Base-by-base conservation (phyloP, 2,113 vertebrate species). In the Thunnus thynnus region DNA sequence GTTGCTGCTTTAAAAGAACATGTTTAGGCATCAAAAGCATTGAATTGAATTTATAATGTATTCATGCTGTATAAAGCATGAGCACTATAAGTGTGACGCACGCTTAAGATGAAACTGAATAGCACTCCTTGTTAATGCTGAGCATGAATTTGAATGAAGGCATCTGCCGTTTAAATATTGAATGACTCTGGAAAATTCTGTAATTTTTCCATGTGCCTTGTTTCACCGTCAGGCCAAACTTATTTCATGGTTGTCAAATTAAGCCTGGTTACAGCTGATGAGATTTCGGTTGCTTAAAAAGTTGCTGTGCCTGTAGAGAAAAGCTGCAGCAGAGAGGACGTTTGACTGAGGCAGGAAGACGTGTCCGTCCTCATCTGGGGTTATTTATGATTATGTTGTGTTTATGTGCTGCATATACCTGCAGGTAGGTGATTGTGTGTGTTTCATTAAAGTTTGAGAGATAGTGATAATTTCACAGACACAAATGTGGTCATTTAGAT, bases 71-170 rank as follows among this genome's bases (percentile, higher is more conserved):
- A 18, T 20, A 13, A 67, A 62, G 41, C 68, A 51, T 1, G 13
- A 13, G 51, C n/a, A 14, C 25, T 66, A 0, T 32, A 32, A 63
- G 61, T 4, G 16, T 55, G 25, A 76, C 25, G 18, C 13, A 44
- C 51, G 58, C 41, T 30, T 22, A 47, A 86, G 78, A 84, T 84
- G 52, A 84, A 90, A 66, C 48, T 44, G 55, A 86, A 73, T 62
- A 51, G 18, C 27, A 18, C 44, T 57, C 54, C 54, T 76, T 75
- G 64, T 79, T 81, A 67, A 80, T 77, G 60, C 47, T 32, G 58
- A 52, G 58, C 79, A 36, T 72, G 66, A 71, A 79, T 76, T 61
- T 75, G 36, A 83, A 87, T 64, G 27, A 36, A 65, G 22, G 36
- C 63, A 74, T 79, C 82, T 82, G 73, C 50, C 0, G 12, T 71